Evolutionary conservation across 2,113 vertebrate species (phyloP), one percentile per base, ranked within the genome.

Genomic region (Poicephalus meyeri): DNA sequence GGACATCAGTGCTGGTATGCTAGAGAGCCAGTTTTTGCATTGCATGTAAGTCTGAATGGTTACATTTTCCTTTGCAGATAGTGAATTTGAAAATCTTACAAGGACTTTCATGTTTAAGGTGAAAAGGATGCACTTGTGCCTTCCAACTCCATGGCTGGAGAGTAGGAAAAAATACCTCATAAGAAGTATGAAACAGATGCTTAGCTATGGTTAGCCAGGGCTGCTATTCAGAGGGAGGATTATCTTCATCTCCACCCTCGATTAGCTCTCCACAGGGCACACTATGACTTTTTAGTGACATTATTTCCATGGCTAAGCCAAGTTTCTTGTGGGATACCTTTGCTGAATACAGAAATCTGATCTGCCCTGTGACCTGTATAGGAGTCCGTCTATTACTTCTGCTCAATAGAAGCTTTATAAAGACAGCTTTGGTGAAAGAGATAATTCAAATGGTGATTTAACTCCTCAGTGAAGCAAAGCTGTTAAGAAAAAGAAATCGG

Each of bases 1-100:
- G 98, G 98, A 86, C 88, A 63, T 72, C 92, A 97, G 96, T 97
- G 70, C 94, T 98, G 97, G 94, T 96, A 95, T 93, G 90, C 47
- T 88, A 41, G 49, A 53, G 35, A 94, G 86, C 60, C 92, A 94
- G 84, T 91, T 85, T 89, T 91, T 64, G 21, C 56, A 17, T 52
- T 83, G 44, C n/a, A 13, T 92, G 16, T 29, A 33, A 86, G 64
- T 50, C 53, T 61, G 64, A 53, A 55, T 29, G 42, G 28, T 49
- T 93, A 3, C 16, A 10, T 86, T 94, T 74, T 74, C 41, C 74
- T 93, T 28, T 73, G 49, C 50, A 84, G 61, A 21, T 7, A 65
- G 42, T 5, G 16, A 68, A 88, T 90, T 47, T 85, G 68, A 78
- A 86, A 69, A 78, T 81, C 82, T 78, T 82, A 5, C 65, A 71